A percentile compares a stretch with the other conserved stretches of the same genome.
These are phyloP conservation scores for Thereva unica DNA, from an alignment of 2,888 invertebrate genomes.

Conservation along the genomic window DNA sequence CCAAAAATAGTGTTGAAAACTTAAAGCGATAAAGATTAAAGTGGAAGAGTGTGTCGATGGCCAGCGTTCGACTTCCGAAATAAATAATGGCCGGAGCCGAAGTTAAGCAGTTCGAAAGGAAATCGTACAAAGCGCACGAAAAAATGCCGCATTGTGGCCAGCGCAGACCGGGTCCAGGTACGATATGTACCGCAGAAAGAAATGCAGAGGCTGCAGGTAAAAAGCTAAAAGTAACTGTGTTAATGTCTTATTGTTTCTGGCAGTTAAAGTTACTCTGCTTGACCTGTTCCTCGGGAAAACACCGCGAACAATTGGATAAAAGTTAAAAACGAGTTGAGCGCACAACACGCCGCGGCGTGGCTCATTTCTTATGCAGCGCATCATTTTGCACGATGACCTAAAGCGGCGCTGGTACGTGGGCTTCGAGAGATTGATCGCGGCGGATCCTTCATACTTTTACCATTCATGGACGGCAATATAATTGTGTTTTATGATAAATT, in stretches of 20 bases:
- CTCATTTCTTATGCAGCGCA: no score
- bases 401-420: no score
- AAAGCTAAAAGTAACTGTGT: conserved; percentile 1
- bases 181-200: not conserved
- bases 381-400: no score
- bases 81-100: not conserved
- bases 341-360: no score
- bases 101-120: not conserved
- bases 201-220: not conserved
- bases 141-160: not conserved
- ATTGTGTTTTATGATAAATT: no score
- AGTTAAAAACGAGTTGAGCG: no score
- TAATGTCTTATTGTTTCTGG: conserved; percentile 8
- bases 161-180: not conserved
- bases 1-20: conserved; percentile 16
- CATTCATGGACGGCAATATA: no score
- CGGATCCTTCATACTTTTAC: no score
- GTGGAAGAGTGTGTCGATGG: not conserved
- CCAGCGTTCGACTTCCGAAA: conserved; percentile 6
- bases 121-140: not conserved
- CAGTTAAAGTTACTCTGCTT: not conserved
- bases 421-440: no score
- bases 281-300: not conserved
- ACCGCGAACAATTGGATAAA: no score
- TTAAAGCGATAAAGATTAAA: conserved; percentile 8